Evolutionary conservation across 2,113 vertebrate genomes (phyloP).

Genomic region (Tyto alba): DNA sequence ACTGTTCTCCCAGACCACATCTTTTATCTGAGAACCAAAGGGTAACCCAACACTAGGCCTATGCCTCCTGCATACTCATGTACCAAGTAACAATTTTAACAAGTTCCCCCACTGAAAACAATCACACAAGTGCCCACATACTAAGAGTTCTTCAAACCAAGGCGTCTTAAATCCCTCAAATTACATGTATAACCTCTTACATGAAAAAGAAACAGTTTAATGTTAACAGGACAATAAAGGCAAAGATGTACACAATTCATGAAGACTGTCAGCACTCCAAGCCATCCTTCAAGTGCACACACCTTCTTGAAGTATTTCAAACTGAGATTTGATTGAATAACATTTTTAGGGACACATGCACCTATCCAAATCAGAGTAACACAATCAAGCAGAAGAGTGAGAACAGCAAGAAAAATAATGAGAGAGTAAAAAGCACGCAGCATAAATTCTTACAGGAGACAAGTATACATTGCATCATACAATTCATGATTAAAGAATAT

Average conservation of each 20-base stretch:
- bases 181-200: background rate
- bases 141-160: background rate
- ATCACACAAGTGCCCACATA: background rate
- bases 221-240: background rate
- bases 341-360: rapidly evolving
- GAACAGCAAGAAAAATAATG: background rate
- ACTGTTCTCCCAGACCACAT: background rate
- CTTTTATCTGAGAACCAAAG: background rate
- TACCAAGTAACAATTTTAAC: background rate
- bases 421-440: background rate
- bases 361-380: background rate
- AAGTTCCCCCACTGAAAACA: background rate
- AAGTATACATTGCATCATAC: background rate
- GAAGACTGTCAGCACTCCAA: background rate
- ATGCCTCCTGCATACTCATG: background rate
- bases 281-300: background rate
- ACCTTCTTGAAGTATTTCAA: background rate
- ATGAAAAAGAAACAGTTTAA: background rate
- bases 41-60: background rate
- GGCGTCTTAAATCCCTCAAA: background rate
- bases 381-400: background rate
- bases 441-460: background rate
- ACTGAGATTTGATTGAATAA: background rate
- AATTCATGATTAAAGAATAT: background rate
- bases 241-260: background rate